Evolutionary conservation across 2,797 vertebrate genomes (phyloP).

Genomic region (Mus caroli): DNA sequence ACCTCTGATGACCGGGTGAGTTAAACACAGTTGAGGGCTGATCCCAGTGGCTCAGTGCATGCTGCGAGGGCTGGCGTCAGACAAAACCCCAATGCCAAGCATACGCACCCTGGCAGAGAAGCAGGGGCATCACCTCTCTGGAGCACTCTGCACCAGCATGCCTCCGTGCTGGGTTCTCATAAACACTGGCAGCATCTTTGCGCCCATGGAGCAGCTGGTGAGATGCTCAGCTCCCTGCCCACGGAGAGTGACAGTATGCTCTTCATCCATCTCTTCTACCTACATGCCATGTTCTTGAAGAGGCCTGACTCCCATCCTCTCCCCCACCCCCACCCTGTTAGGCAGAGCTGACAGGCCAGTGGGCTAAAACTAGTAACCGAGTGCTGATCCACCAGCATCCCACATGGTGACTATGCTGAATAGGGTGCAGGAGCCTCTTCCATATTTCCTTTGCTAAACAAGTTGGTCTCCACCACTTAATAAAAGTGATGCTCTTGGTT

Average conservation of each 20-base stretch:
- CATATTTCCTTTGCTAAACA: constrained; percentile 18
- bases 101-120: neutral
- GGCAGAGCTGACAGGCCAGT: neutral
- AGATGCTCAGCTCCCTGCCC: neutral
- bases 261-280: neutral
- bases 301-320: too few species aligned
- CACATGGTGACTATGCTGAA: rapidly evolving
- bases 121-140: neutral
- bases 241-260: neutral
- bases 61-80: neutral
- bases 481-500: neutral
- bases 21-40: too few species aligned
- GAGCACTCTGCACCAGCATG: neutral
- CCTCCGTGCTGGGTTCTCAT: neutral
- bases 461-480: constrained; percentile 6
- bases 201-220: neutral
- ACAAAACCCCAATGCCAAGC: neutral
- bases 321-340: neutral
- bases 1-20: neutral
- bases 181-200: neutral
- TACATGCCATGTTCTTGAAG: neutral
- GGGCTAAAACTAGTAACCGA: too few species aligned
- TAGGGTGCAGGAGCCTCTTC: neutral
- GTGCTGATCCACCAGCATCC: neutral
- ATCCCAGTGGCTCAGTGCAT: neutral